Conservation (phyloP, 2,113 vertebrate species). For the Gnathonemus echidnorhynchus region DNA sequence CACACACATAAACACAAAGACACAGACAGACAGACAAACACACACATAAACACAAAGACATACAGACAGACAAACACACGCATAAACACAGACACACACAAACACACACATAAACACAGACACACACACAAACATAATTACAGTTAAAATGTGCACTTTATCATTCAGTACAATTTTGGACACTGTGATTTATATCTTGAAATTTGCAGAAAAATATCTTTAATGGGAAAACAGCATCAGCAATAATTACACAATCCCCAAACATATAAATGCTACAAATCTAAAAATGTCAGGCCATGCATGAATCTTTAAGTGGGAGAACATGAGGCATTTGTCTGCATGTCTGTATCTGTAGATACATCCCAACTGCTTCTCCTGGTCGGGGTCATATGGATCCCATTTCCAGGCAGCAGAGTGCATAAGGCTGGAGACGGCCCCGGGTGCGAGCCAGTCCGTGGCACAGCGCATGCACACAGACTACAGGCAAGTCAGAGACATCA, state of each 20-base stretch:
- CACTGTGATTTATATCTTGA: neutral
- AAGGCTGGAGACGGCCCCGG: neutral
- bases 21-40: no score
- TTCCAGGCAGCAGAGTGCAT: neutral
- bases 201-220: neutral
- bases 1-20: no score
- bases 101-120: neutral
- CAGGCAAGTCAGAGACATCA: neutral
- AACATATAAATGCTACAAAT: neutral
- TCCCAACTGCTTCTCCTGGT: neutral
- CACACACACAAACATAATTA: neutral
- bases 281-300: no score
- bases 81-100: neutral
- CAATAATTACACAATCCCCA: neutral
- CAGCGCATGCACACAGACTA: neutral
- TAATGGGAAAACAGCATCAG: neutral
- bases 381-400: neutral
- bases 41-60: neutral
- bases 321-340: no score
- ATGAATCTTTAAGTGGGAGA: no score
- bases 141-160: neutral
- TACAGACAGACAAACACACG: neutral
- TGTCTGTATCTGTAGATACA: neutral
- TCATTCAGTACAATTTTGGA: neutral
- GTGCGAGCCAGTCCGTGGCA: neutral